A percentile compares a stretch with the other conserved stretches of the same genome.
phyloP scores from a whole-genome alignment of 2,113 vertebrate species.

The Peromyscus maniculatus region DNA sequence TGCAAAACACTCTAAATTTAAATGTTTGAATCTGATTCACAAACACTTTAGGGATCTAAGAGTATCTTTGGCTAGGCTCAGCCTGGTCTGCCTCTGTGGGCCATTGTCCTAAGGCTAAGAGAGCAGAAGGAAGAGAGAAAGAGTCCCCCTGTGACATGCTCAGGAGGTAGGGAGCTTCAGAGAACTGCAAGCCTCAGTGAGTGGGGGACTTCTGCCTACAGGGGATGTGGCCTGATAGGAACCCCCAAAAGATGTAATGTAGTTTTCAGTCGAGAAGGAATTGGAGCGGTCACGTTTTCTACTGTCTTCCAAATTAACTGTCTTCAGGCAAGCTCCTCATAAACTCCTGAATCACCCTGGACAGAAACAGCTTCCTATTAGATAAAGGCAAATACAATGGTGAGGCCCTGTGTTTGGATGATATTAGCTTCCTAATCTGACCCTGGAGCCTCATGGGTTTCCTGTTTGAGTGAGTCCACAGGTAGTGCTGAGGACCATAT shows the following conservation, averaged over 20 bases:
- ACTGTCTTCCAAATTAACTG: neutral
- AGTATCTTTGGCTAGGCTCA: neutral
- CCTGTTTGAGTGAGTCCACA: neutral
- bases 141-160: neutral
- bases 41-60: neutral
- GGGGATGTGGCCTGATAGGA: neutral
- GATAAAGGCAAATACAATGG: neutral
- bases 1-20: constrained; percentile 21
- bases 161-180: neutral
- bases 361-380: neutral
- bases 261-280: neutral
- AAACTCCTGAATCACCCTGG: neutral
- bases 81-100: neutral
- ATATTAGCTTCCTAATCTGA: neutral
- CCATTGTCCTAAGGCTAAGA: neutral
- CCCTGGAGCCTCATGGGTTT: neutral
- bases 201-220: neutral
- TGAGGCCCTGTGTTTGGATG: neutral
- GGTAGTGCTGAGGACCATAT: neutral
- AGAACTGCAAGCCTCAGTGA: neutral
- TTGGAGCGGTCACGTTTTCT: neutral
- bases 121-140: neutral
- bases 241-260: neutral
- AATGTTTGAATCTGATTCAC: constrained; percentile 13
- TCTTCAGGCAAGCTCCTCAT: neutral